Base-by-base conservation (phyloP, 2,113 vertebrate species). In the Lampris incognitus region DNA sequence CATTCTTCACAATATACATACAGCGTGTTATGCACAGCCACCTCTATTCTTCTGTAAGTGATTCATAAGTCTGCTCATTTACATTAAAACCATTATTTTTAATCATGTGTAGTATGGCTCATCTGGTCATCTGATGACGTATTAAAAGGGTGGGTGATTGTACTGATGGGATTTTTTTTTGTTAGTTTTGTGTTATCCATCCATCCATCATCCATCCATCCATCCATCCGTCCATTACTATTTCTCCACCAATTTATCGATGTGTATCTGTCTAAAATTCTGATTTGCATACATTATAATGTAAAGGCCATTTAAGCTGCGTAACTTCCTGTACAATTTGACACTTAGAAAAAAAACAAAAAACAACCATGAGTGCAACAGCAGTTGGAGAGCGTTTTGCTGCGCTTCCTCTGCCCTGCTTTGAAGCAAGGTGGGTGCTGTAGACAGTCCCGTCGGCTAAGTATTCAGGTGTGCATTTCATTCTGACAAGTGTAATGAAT, bases 401-500 rank as follows among this genome's bases (percentile, higher is more conserved):
- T 58, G 24, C 36, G 57, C 24, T 65, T 5, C 58, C 38, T 49
- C 48, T 37, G 61, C 41, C 36, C 44, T 54, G 37, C 39, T 66
- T 60, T 60, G 41, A 58, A 55, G 2, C 10, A 2, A 24, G 42
- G 67, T 40, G 58, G 61, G n/a, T 54, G 41, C 56, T 54, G 4
- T 41, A 9, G 9, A 40, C 10, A 37, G 51, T 37, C 62, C 41
- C 50, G 63, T 1, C 64, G 52, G 38, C 36, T 5, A 1, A 24
- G 10, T 55, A 48, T 63, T 49, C 66, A 69, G 36, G 57, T 11
- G 39, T 40, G 24, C 38, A 65, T 57, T 36, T 60, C 39, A 40
- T 24, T 46, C 9, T 51, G 48, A 62, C 52, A 60, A 64, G 50
- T 55, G 39, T 51, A 67, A 61, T 56, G 63, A 38, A 42, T 58